A percentile compares a stretch with the other conserved stretches of the same genome.
Evolutionary conservation across 2,797 vertebrate genomes (phyloP).

Genomic region (Forpus xanthops): DNA sequence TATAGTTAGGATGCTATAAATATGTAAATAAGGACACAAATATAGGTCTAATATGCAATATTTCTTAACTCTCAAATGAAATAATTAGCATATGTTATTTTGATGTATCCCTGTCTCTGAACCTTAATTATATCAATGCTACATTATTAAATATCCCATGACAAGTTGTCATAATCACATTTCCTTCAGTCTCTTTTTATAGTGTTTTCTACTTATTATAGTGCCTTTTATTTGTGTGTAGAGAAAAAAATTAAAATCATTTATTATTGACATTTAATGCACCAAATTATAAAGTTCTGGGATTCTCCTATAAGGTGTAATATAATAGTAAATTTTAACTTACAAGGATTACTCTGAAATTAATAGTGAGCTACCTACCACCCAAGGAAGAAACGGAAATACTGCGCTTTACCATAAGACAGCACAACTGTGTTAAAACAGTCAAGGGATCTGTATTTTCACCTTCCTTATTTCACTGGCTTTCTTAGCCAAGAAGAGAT

Average conservation of each 20-base stretch:
- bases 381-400: background rate
- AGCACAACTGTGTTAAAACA: background rate
- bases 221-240: background rate
- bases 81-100: constrained; percentile 62
- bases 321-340: background rate
- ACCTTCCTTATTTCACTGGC: background rate
- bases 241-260: background rate
- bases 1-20: constrained; percentile 52
- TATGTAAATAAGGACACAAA: constrained; percentile 62
- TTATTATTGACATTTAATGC: constrained; percentile 9
- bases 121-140: constrained; percentile 56
- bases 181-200: constrained; percentile 17
- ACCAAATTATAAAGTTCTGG: background rate
- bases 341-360: background rate
- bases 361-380: background rate
- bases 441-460: background rate
- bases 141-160: constrained; percentile 61
- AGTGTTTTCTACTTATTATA: constrained; percentile 22
- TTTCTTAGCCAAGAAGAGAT: background rate
- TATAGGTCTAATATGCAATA: constrained; percentile 35
- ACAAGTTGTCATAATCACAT: constrained; percentile 40
- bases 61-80: constrained; percentile 66
- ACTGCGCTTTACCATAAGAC: background rate
- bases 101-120: constrained; percentile 30
- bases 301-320: background rate